Percentiles rank a stretch among this genome's conserved stretches.
phyloP scores from a whole-genome alignment of 2,113 vertebrate species.

The Protobothrops mucrosquamatus region DNA sequence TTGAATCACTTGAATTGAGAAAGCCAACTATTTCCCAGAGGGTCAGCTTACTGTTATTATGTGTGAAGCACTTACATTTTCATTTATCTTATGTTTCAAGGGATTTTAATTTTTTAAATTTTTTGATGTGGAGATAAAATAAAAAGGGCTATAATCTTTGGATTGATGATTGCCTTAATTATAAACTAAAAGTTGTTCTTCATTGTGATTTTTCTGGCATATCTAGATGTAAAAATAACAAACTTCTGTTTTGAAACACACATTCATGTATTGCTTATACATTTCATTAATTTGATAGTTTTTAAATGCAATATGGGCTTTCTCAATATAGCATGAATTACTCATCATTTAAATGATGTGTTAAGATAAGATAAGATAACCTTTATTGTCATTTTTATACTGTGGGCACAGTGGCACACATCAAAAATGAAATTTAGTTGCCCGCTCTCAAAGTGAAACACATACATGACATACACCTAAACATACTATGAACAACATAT shows the following conservation, averaged over 20 bases:
- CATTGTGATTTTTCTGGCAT: constrained; percentile 70
- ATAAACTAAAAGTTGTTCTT: constrained; percentile 75
- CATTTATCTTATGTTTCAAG: constrained; percentile 80
- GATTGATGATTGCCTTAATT: constrained; percentile 80
- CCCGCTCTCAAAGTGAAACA: no score
- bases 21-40: constrained; percentile 80
- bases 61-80: constrained; percentile 79
- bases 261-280: constrained; percentile 72
- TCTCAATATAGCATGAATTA: constrained; percentile 69
- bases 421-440: no score
- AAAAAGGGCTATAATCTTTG: constrained; percentile 71
- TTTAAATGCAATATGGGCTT: not conserved
- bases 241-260: constrained; percentile 69
- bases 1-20: constrained; percentile 83
- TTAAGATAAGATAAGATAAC: not conserved
- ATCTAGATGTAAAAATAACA: constrained; percentile 71
- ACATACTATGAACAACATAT: no score
- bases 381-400: no score
- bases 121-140: constrained; percentile 84
- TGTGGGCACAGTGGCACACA: no score
- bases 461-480: no score
- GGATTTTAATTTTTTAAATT: constrained; percentile 80
- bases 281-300: constrained; percentile 65
- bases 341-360: constrained; percentile 66
- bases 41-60: constrained; percentile 79